Percentiles rank a stretch among this genome's conserved stretches.
These are phyloP conservation scores for Orthosia gracilis DNA, from an alignment of 2,888 invertebrate species.

Conservation along the genomic window DNA sequence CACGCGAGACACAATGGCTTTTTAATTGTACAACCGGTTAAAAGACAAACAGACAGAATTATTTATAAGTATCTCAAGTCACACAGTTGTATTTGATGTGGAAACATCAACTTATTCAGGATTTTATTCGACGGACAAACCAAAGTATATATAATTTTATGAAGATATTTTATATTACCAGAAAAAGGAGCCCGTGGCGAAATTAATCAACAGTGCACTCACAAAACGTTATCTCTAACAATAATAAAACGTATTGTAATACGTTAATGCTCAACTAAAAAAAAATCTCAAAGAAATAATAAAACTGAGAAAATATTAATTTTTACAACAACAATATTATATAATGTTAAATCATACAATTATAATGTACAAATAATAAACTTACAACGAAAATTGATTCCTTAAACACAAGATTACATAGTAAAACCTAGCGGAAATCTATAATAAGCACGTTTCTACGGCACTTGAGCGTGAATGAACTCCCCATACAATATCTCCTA, in stretches of 20 bases:
- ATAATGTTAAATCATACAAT: slow-evolving; percentile 34
- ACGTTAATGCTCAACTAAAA: not conserved
- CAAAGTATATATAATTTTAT: not conserved
- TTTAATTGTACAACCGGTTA: too few relatives aligned
- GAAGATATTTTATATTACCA: not conserved
- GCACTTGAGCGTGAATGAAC: slow-evolving; percentile 41
- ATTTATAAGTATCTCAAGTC: not conserved
- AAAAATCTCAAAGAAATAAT: not conserved
- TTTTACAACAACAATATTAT: slow-evolving; percentile 13
- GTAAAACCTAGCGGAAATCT: slow-evolving; percentile 22
- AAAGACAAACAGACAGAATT: not conserved
- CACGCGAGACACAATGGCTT: too few relatives aligned
- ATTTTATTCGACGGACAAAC: not conserved
- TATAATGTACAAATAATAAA: slow-evolving; percentile 13
- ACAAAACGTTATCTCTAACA: slow-evolving; percentile 27
- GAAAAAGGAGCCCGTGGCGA: not conserved
- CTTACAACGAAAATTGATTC: slow-evolving; percentile 25
- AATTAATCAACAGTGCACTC: slow-evolving; percentile 56
- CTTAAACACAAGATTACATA: slow-evolving; percentile 6
- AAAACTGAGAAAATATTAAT: not conserved
- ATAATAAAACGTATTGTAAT: slow-evolving; percentile 23
- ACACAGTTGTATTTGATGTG: not conserved
- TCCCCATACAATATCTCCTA: slow-evolving; percentile 23
- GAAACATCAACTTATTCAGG: not conserved
- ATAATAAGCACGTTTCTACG: slow-evolving; percentile 33